phyloP scores from a whole-genome alignment of 2,797 vertebrate species.

The Anomalospiza imberbis region DNA sequence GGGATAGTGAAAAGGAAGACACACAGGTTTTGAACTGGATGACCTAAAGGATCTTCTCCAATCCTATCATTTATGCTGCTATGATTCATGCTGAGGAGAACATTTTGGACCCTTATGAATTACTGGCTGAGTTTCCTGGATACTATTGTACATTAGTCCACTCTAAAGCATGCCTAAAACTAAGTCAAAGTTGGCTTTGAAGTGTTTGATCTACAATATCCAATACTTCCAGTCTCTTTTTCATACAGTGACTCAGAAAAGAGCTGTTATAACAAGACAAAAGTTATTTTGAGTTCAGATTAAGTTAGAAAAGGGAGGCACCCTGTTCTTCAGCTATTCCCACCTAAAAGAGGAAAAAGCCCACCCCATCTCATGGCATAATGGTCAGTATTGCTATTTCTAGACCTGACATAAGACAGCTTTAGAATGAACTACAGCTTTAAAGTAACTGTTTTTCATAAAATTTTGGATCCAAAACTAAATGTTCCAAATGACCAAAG shows the following conservation, averaged over 20 bases:
- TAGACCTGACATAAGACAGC: background rate
- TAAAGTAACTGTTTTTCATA: slow-evolving; percentile 1
- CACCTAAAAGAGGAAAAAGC: background rate
- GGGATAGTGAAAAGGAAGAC: slow-evolving; percentile 8
- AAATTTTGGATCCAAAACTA: slow-evolving; percentile 20
- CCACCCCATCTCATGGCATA: background rate
- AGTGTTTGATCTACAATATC: slow-evolving; percentile 39
- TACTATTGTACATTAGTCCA: slow-evolving; percentile 41
- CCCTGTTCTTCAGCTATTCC: background rate
- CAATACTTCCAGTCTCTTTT: slow-evolving; percentile 47
- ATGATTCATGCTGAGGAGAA: slow-evolving; percentile 62
- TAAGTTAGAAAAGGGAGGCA: slow-evolving; percentile 36
- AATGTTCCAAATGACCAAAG: background rate
- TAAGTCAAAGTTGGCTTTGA: slow-evolving; percentile 64
- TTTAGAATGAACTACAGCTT: slow-evolving; percentile 9
- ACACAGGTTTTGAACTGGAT: slow-evolving; percentile 14
- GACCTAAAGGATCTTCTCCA: slow-evolving; percentile 42
- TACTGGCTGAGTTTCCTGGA: slow-evolving; percentile 68
- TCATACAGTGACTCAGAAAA: slow-evolving; percentile 55
- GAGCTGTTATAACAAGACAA: slow-evolving; percentile 25
- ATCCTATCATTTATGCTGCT: slow-evolving; percentile 37
- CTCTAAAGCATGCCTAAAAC: slow-evolving; percentile 47
- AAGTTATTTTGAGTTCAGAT: slow-evolving; percentile 52
- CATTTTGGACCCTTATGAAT: slow-evolving; percentile 63
- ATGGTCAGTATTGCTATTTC: slow-evolving; percentile 21